Base-by-base conservation (phyloP, 2,888 invertebrate species). In the Heterodera filipjevi region DNA sequence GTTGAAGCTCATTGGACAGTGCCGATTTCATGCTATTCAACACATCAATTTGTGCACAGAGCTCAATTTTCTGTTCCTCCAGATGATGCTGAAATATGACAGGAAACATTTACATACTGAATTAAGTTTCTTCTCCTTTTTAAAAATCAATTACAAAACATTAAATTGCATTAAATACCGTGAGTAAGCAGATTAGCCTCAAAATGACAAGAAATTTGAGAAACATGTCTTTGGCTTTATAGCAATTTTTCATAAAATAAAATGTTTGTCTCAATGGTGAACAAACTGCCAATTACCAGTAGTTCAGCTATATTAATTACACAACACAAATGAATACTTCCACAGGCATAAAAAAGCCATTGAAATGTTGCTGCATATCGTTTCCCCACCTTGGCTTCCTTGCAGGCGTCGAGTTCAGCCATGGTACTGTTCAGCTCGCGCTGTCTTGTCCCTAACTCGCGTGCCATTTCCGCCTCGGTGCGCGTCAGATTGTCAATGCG, bases 51-150 rank as follows among this genome's bases (percentile, higher is more conserved):
- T 83, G 77, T 16, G 82, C 82, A 77, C 82, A 75, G 79, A 83
- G 75, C 66, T 78, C 81, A 19, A 82, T 81, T n/a, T 81, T n/a
- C 32, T 78, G 76, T 44, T 83, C 66, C 30, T 84, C 84, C 53
- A 81, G 75, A 16, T 77, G 73, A 22, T 30, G 46, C 70, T 79
- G 66, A 27, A 59, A 59, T 27, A 59, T 12, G 27, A n/a, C 39
- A 39, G 39, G 39, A 59, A n/a, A 59, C 0, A 59, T 27, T 59
- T 6, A 39, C 12, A 39, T 10, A 39, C 19, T 22, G 3, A 53
- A 19, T 53, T 19, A n/a, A 53, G 6, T 19, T 22, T 0, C 3
- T 22, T 53, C n/a, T n/a, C n/a, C n/a, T n/a, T n/a, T n/a, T n/a
- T n/a, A n/a, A n/a, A n/a, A n/a, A n/a, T n/a, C n/a, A n/a, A n/a